phyloP scores from a whole-genome alignment of 2,797 vertebrate genomes.

The Prunella strophiata region DNA sequence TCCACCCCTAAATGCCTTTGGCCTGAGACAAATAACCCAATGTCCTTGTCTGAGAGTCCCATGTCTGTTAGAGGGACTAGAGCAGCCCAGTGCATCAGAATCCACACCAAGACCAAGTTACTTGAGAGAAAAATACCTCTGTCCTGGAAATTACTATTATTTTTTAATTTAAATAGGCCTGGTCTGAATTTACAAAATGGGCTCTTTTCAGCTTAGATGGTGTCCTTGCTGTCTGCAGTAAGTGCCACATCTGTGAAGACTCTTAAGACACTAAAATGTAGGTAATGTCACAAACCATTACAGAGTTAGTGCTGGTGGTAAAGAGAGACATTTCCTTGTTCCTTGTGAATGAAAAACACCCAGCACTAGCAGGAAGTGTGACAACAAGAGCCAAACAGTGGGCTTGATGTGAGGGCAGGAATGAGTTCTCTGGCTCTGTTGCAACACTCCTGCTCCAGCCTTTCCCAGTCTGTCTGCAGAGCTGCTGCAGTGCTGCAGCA shows the following conservation, averaged over 20 bases:
- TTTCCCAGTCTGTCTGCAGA: conserved; percentile 11
- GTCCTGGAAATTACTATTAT: not conserved
- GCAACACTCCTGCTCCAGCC: not conserved
- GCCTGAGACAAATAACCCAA: not conserved
- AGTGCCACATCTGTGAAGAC: not conserved
- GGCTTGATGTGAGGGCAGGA: not conserved
- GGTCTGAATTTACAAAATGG: not conserved
- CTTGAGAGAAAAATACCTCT: not conserved
- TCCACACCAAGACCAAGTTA: not conserved
- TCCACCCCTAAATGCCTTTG: not conserved
- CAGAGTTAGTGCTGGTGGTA: not conserved
- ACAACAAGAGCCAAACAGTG: not conserved
- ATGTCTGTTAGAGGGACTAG: not conserved
- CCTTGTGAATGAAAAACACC: not conserved
- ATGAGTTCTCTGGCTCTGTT: not conserved
- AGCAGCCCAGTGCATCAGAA: not conserved
- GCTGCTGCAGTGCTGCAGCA: conserved; percentile 47
- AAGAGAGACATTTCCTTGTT: not conserved
- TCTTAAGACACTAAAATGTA: not conserved
- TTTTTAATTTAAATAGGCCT: not conserved
- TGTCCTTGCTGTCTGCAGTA: not conserved
- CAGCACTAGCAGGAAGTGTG: not conserved
- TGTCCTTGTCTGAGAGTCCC: not conserved
- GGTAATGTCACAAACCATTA: not conserved
- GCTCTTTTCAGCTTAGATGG: not conserved